These are phyloP conservation scores for Eulemur mongoz DNA, from an alignment of 2,797 vertebrate species.

Conservation along the genomic window DNA sequence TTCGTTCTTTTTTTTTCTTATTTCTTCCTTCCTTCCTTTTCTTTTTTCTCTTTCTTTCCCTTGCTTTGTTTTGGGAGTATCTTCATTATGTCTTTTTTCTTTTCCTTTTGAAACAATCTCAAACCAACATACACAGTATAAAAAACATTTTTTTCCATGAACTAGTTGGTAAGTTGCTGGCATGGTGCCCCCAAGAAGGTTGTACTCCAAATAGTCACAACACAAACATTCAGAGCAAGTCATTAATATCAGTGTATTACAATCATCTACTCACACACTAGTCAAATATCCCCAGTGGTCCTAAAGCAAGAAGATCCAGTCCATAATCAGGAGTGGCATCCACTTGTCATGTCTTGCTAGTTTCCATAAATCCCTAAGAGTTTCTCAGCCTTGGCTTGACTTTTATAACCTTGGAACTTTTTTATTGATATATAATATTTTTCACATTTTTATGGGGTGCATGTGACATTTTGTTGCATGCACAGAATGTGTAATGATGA, in stretches of 20 bases:
- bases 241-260: background rate
- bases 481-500: background rate
- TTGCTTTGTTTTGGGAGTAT: background rate
- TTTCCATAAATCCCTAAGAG: background rate
- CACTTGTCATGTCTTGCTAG: background rate
- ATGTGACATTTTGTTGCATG: background rate
- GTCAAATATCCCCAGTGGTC: background rate
- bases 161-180: background rate
- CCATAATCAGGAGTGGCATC: background rate
- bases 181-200: background rate
- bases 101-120: background rate
- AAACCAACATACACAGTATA: background rate
- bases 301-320: background rate
- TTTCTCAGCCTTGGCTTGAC: background rate
- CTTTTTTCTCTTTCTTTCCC: background rate
- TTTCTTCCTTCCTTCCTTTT: background rate
- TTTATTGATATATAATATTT: background rate
- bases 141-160: background rate
- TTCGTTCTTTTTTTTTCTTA: too few relatives aligned
- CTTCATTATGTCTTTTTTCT: background rate
- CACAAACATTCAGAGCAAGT: background rate
- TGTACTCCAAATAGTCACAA: background rate
- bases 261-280: background rate
- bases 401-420: background rate
- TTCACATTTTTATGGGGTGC: background rate